Base-by-base conservation (phyloP, 2,888 invertebrate genomes). In the Camptogramma bilineatum region DNA sequence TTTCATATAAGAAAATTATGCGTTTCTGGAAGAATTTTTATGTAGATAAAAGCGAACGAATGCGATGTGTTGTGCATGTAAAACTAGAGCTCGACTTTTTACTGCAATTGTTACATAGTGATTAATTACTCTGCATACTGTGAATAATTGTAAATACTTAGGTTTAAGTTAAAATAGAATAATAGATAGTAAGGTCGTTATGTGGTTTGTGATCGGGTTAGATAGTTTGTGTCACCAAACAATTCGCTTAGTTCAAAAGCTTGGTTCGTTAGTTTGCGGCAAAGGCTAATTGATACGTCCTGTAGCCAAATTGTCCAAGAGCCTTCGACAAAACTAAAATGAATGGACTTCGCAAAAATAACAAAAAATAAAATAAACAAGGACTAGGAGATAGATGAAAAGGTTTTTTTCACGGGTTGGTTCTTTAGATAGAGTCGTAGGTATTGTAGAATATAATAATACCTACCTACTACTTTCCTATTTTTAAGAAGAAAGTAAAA, bases 231-330 rank as follows among this genome's bases (percentile, higher is more conserved):
- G 44, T 44, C 16, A 44, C 16, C 17, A 17, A 44, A 16, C 34
- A 16, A 44, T 44, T 44, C 17, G 17, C 17, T 17, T 8, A 44
- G 17, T 44, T 16, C 16, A 44, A 17, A 3, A 17, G 44, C 17
- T 8, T 44, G 7, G 44, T 44, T 44, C 44, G 44, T 44, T 44
- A 44, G 17, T 8, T 39, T 44, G 16, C 17, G 17, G 44, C 5
- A 17, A 44, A 17, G 44, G 17, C 44, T 44, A 44, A 44, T 44
- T 44, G 44, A 17, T 17, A 44, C 44, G 44, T 44, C 16, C 44
- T 17, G 44, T 44, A 17, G 44, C 17, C 44, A 16, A 39, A 39
- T 5, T 44, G 44, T 44, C 16, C 44, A 44, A 44, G 17, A 44
- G 17, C 44, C 44, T 44, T 44, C 44, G 16, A 44, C 17, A 44